phyloP scores from a whole-genome alignment of 1,140 invertebrate species.

The Chionoecetes opilio region DNA sequence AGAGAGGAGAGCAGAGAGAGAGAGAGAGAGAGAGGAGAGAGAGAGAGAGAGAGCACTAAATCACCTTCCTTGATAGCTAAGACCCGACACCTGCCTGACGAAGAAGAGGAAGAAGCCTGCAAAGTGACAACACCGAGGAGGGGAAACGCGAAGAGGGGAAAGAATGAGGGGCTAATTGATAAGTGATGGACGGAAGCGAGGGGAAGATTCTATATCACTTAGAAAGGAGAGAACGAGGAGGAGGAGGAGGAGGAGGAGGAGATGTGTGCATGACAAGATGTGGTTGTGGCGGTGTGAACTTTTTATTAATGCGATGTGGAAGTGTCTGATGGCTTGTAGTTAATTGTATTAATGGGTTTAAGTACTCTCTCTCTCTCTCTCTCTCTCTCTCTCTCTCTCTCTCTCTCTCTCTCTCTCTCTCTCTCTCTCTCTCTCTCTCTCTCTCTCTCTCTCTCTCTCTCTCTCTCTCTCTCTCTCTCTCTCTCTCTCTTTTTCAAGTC shows the following conservation, averaged over 20 bases:
- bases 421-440: slow-evolving; percentile 40
- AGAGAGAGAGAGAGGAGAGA: too few species aligned
- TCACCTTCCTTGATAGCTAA: background rate
- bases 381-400: slow-evolving; percentile 44
- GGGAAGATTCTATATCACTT: slow-evolving; percentile 19
- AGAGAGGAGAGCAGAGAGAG: too few species aligned
- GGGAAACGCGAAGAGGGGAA: background rate
- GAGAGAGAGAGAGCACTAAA: background rate
- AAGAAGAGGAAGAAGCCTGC: slow-evolving; percentile 3
- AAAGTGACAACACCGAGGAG: background rate
- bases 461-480: slow-evolving; percentile 42
- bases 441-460: slow-evolving; percentile 37
- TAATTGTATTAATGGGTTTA: too few species aligned
- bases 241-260: background rate
- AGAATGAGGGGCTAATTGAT: slow-evolving; percentile 19
- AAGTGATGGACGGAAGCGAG: slow-evolving; percentile 15
- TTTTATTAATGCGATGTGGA: background rate
- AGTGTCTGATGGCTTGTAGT: too few species aligned
- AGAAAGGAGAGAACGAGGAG: background rate
- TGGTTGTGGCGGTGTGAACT: background rate
- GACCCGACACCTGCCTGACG: background rate
- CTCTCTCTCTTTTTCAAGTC: background rate
- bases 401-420: slow-evolving; percentile 31
- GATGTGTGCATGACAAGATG: background rate
- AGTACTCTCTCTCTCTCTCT: background rate